Percentiles rank a stretch among this genome's conserved stretches.
Conservation (phyloP, 2,888 invertebrate genomes). For the Drosophila suboccidentalis region DNA sequence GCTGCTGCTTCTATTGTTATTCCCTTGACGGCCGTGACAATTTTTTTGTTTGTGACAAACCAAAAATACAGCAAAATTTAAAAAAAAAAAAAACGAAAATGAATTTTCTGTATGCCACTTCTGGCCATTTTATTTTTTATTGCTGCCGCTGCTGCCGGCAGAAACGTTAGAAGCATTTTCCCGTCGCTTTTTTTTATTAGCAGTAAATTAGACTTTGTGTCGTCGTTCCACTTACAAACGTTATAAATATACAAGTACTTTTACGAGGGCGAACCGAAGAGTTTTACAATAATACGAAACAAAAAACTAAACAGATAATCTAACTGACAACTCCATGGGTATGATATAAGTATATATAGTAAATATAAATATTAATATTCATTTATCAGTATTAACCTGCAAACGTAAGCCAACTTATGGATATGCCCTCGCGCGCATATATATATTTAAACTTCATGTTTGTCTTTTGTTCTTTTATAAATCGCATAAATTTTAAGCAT, state of each 20-base stretch:
- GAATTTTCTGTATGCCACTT: constrained; percentile 38
- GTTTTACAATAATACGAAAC: background rate
- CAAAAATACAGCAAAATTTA: background rate
- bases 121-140: constrained; percentile 40
- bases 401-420: background rate
- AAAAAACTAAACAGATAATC: too few species aligned
- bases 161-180: constrained; percentile 31
- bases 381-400: background rate
- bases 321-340: background rate
- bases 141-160: constrained; percentile 17
- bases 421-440: constrained; percentile 23
- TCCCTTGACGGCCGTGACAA: constrained; percentile 15
- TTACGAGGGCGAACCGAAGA: constrained; percentile 30
- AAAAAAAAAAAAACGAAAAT: constrained; percentile 24
- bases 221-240: constrained; percentile 49
- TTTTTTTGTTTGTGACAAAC: constrained; percentile 7
- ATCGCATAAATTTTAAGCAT: constrained; percentile 46
- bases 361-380: too few species aligned
- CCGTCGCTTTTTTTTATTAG: constrained; percentile 55
- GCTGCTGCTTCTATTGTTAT: constrained; percentile 19
- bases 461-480: constrained; percentile 35
- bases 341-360: background rate
- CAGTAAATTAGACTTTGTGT: constrained; percentile 66
- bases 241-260: constrained; percentile 37
- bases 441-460: constrained; percentile 2